Evolutionary conservation across 2,888 invertebrate genomes (phyloP), one percentile per base, ranked within the genome.

Genomic region (Scaptomyza tumidula): DNA sequence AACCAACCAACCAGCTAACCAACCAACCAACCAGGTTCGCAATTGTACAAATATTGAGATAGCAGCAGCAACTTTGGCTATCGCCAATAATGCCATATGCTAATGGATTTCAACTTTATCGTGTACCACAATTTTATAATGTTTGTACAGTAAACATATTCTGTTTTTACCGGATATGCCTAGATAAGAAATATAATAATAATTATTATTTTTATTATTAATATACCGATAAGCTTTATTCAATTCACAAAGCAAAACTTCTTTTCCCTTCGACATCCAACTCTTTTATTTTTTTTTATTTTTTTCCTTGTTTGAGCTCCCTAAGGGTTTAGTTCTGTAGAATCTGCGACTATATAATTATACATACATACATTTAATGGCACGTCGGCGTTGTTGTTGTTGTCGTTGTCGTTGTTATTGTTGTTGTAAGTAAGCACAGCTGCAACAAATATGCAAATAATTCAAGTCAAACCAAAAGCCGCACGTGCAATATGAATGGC

Each of bases 381-480:
- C 63, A 58, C 43, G 57, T 62, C 46, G 66, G 48, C 52, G 52
- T 56, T 44, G 52, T 31, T 35, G 60, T 59, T 46, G 62, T 52
- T 46, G 63, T n/a, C 52, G 52, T 56, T 44, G 52, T 31, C 31
- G 60, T 59, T 46, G 62, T 52, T 46, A 60, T 58, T 48, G 63
- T 27, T 33, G 33, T n/a, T 48, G 63, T 73, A 71, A 86, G 69
- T 62, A 83, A 83, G 84, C 88, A 83, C 83, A 83, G 88, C 83
- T 83, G 83, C 83, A 83, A 62, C 83, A 71, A 79, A 71, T 82
- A 88, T 82, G 88, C 83, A 88, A 88, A 83, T 79, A 71, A 68
- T 56, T 69, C 19, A 19, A 19, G 39, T 29, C 61, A 35, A 44
- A 16, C 52, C 46, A 16, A 14, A 33, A 45, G 50, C 19, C 64